Conservation (phyloP, 2,888 invertebrate genomes). For the Lysandra coridon region DNA sequence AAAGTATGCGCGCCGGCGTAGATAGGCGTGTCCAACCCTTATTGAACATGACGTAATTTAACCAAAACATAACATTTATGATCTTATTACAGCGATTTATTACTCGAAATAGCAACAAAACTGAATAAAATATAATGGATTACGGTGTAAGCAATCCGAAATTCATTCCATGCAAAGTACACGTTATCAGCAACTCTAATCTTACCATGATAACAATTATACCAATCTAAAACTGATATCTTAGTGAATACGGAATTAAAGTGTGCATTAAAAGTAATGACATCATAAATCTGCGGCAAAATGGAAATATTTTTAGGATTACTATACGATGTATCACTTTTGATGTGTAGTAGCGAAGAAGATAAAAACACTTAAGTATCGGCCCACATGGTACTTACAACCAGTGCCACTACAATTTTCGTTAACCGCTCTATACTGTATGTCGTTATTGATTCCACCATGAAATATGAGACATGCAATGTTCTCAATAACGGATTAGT, state of each 20-base stretch:
- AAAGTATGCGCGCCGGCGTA: constrained; percentile 66
- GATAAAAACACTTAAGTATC: constrained; percentile 12
- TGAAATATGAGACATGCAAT: constrained; percentile 23
- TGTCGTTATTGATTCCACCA: constrained; percentile 28
- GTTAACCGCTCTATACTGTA: not conserved
- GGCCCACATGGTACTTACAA: constrained; percentile 13
- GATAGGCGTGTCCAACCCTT: constrained; percentile 72
- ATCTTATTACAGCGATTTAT: not conserved
- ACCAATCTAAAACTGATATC: constrained; percentile 16
- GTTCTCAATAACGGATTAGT: constrained; percentile 23
- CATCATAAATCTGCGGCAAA: constrained; percentile 20
- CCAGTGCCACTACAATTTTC: not conserved
- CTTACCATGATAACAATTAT: constrained; percentile 25
- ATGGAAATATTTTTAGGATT: not conserved
- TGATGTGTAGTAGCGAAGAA: not conserved
- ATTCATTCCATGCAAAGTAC: constrained; percentile 25
- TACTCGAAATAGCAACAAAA: not conserved
- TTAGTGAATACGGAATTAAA: constrained; percentile 11
- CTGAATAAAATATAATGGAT: not conserved
- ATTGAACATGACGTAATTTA: constrained; percentile 68
- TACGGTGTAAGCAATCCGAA: not conserved
- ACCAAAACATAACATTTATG: not conserved
- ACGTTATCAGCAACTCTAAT: constrained; percentile 24
- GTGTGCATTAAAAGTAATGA: constrained; percentile 21
- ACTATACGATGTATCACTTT: not conserved